Percentiles rank a stretch among this genome's conserved stretches.
Conservation (phyloP, 2,113 vertebrate genomes). For the Hoplias malabaricus region DNA sequence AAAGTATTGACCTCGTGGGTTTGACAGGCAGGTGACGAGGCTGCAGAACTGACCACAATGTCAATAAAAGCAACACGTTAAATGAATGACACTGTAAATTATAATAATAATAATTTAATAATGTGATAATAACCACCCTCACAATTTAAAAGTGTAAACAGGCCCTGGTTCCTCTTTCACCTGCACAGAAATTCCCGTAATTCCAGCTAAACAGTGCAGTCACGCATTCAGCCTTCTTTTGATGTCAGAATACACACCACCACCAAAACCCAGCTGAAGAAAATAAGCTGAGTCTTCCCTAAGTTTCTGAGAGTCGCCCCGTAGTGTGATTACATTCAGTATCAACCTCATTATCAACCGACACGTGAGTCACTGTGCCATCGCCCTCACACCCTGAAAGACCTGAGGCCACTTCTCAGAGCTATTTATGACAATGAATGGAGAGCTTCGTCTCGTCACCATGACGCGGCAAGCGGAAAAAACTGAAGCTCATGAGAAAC, state of each 20-base stretch:
- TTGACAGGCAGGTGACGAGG: background rate
- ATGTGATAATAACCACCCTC: background rate
- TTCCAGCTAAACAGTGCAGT: background rate
- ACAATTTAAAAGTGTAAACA: background rate
- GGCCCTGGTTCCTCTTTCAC: background rate
- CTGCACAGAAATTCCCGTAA: background rate
- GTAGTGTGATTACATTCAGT: background rate
- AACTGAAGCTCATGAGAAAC: constrained; percentile 13
- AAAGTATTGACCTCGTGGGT: too few species aligned
- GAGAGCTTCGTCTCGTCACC: background rate
- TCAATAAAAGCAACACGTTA: background rate
- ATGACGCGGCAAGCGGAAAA: constrained; percentile 26
- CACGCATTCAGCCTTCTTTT: background rate
- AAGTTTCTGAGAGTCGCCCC: background rate
- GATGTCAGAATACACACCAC: background rate
- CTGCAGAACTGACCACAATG: background rate
- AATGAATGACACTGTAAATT: too few species aligned
- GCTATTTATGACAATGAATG: background rate
- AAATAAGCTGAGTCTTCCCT: background rate
- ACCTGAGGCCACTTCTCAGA: background rate
- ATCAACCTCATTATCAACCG: background rate
- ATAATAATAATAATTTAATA: background rate
- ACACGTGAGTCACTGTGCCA: background rate
- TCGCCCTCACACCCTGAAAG: background rate
- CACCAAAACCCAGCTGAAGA: too few species aligned